Evolutionary conservation across 1,140 invertebrate species (phyloP), one percentile per base, ranked within the genome.

Genomic region (Leptopilina boulardi): DNA sequence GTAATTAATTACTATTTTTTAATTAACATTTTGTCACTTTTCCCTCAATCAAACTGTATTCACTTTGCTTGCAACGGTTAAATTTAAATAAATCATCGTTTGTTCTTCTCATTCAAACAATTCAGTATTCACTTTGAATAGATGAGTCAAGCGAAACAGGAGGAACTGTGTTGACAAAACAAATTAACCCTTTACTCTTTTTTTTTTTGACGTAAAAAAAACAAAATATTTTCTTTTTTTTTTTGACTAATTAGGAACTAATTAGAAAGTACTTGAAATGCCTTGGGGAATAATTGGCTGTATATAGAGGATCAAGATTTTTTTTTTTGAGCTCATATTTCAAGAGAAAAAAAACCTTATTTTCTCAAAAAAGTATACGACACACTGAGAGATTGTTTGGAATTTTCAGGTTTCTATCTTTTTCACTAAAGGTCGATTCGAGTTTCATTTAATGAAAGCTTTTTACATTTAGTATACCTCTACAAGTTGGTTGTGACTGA

Each of bases 381-480:
- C n/a, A n/a, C n/a, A n/a, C n/a, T n/a, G n/a, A n/a, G n/a, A n/a
- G n/a, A n/a, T n/a, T n/a, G n/a, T n/a, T n/a, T n/a, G n/a, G n/a
- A n/a, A n/a, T n/a, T n/a, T n/a, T n/a, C n/a, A n/a, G n/a, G n/a
- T n/a, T 56, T 11, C 41, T 42, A 11, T 11, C 10, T 4, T 42
- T 13, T 42, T 56, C 54, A 56, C 13, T 30, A 11, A 8, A 11
- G 59, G 13, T 30, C 59, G 59, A 66, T 66, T 66, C 59, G 13
- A 30, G 10, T n/a, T 66, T 66, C 59, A 66, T 66, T 30, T 26
- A n/a, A 66, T 66, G 59, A 66, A 66, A 66, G 59, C 59, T 66
- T 66, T 54, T 30, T 51, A n/a, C 47, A 51, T 51, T 51, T 18
- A 18, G 3, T 51, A 51, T 51, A n/a, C n/a, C n/a, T n/a, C n/a